Evolutionary conservation across 2,113 vertebrate species (phyloP).

Genomic region (Zosterops japonicus): DNA sequence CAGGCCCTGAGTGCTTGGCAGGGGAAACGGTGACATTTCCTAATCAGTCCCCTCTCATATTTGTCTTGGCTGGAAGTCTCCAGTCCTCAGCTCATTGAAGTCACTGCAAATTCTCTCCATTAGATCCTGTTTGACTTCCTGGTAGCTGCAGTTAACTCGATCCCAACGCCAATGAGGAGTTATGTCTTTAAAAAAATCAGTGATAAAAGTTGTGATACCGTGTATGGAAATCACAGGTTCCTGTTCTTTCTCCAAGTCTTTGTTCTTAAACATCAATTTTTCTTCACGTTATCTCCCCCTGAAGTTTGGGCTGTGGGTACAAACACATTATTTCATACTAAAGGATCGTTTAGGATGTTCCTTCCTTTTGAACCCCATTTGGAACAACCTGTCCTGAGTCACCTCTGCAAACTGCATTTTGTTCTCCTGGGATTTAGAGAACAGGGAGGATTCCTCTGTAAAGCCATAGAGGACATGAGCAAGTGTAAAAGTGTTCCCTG

Average conservation of each 20-base stretch:
- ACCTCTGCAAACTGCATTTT: not conserved
- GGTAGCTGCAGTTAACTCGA: conserved; percentile 44
- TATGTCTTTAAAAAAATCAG: not conserved
- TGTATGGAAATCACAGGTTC: not conserved
- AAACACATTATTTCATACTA: not conserved
- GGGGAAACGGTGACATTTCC: conserved; percentile 65
- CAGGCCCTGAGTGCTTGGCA: conserved; percentile 64
- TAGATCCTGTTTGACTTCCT: conserved; percentile 76
- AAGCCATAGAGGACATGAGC: accelerated
- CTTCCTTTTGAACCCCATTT: not conserved
- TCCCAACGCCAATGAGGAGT: not conserved
- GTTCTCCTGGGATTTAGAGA: not conserved
- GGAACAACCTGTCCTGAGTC: not conserved
- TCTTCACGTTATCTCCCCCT: not conserved
- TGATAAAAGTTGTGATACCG: not conserved
- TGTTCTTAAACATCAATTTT: not conserved
- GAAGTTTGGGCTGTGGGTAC: not conserved
- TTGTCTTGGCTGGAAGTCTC: conserved; percentile 76
- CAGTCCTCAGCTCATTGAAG: conserved; percentile 76
- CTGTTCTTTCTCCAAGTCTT: not conserved
- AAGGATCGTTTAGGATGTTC: not conserved
- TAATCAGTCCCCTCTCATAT: conserved; percentile 76
- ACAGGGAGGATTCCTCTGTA: not conserved
- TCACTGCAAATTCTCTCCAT: conserved; percentile 70
- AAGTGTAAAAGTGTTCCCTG: not conserved